Evolutionary conservation across 2,797 vertebrate genomes (phyloP).

Genomic region (Eulemur rubriventer): DNA sequence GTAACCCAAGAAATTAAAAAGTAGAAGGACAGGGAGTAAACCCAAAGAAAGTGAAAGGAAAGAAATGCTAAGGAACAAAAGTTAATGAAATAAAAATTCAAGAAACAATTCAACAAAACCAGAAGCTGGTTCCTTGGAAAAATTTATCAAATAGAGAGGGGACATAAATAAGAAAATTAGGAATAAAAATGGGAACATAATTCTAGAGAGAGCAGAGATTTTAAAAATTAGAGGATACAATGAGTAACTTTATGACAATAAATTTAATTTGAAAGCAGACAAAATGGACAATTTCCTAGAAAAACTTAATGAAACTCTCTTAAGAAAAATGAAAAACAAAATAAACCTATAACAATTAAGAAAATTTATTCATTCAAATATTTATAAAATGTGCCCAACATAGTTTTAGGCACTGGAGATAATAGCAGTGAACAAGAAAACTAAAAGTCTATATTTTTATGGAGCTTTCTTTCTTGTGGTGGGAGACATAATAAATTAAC

Average conservation of each 20-base stretch:
- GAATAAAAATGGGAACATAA: background rate
- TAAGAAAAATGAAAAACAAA: background rate
- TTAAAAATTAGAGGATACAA: background rate
- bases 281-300: background rate
- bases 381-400: conserved; percentile 8
- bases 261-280: background rate
- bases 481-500: background rate
- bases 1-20: background rate
- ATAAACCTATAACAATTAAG: background rate
- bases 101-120: conserved; percentile 24
- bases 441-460: background rate
- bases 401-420: background rate
- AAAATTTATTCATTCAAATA: background rate
- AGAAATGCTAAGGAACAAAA: background rate
- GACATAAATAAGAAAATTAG: background rate
- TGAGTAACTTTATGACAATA: background rate
- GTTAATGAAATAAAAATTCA: background rate
- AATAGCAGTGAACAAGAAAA: background rate
- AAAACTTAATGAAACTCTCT: background rate
- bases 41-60: background rate
- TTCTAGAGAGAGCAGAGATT: background rate
- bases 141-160: background rate
- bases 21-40: background rate
- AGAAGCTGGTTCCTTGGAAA: background rate
- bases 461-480: background rate